Evolutionary conservation across 2,797 vertebrate genomes (phyloP), one percentile per base, ranked within the genome.

Genomic region (Hephaestus fuliginosus): DNA sequence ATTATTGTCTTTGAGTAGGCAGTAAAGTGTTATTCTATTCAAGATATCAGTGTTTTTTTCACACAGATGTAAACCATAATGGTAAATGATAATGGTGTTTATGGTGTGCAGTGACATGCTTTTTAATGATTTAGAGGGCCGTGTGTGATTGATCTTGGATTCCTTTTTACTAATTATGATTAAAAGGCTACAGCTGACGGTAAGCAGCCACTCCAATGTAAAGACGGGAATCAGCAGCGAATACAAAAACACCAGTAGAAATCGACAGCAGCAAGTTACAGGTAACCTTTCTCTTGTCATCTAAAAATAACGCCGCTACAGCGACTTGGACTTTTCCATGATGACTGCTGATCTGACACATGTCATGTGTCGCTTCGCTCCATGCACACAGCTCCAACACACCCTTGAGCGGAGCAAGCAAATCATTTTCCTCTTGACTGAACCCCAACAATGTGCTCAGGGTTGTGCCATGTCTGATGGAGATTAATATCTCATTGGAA

Each of bases 401-500:
- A 77, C 73, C 90, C 86, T 80, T 82, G 56, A 70, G 82, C 75
- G 1, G 62, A 20, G 81, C 60, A 1, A 53, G 72, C 74, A 68
- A 71, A 87, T 91, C 30, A 82, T 91, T 93, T 93, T 89, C 87
- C 88, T 85, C 89, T 77, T 67, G 88, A 91, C 82, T 89, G 82
- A 86, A 84, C 79, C 70, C 76, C 77, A 81, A 88, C 86, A 79
- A 82, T 85, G 78, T 79, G 73, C 88, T 80, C 67, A 75, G 86
- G 78, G 86, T 86, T 76, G 77, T 77, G 82, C 57, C 83, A 80
- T 65, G 86, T 90, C 85, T 90, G 82, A 85, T 75, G 78, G 80
- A 90, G 90, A 94, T 93, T 90, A 93, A 94, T 92, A 92, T 93
- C 93, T 91, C 80, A 90, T 85, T 70, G 63, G 77, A 86, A 41